Evolutionary conservation across 2,797 vertebrate genomes (phyloP), one percentile per base, ranked within the genome.

Genomic region (Sphenopsis melanotis): DNA sequence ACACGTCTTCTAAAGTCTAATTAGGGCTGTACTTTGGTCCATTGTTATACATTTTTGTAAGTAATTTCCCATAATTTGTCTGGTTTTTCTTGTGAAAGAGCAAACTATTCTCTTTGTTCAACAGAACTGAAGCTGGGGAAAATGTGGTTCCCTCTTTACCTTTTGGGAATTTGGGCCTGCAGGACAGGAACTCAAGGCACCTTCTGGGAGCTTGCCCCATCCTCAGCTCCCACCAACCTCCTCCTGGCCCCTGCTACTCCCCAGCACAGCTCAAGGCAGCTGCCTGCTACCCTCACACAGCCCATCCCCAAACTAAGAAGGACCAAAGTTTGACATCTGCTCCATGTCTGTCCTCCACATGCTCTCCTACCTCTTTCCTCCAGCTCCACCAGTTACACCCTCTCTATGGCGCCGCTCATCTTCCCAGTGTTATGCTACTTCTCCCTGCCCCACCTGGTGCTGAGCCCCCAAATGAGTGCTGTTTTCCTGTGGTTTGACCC

Each of bases 291-390:
- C 6, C 29, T 78, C 5, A 1, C 39, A 53, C 24, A 34, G 16
- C 24, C 18, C 15, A 42, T 24, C 22, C 30, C 41, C 49, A 79
- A 75, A 82, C 6, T 5, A 1, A 37, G 11, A 76, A 71, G 24
- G 37, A 12, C 19, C 42, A 60, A 74, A 11, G 18, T 57, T 15
- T 57, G 63, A 23, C 36, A 44, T 14, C 65, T 20, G 7, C 41
- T 71, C 12, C 2, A 0, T 23, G 6, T 16, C 37, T 27, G 13
- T 30, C 41, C 9, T 87, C 55, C 59, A 24, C 1, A 0, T 2
- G 2, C 20, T 39, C 24, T 61, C 53, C 69, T 63, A 4, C 11
- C 16, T 49, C n/a, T 26, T 81, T 60, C 23, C 34, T 88, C 49
- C 68, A 60, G 52, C 44, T 78, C 47, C 15, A 47, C 11, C n/a